Conservation (phyloP, 2,113 vertebrate species). For the Crocuta crocuta region DNA sequence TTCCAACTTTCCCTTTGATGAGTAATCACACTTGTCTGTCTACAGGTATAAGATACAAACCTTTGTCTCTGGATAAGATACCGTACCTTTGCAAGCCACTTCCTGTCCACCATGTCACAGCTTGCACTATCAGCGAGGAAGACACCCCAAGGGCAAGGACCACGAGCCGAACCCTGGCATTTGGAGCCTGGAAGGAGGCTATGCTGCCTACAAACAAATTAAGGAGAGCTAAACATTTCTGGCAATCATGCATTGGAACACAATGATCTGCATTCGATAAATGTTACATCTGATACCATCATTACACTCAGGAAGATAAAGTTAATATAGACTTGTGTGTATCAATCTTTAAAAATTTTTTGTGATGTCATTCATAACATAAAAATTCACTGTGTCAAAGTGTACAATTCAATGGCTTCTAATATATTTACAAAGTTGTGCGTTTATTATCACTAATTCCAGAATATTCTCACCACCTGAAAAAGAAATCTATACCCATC, state of each 20-base stretch:
- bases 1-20: neutral
- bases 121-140: constrained; percentile 84
- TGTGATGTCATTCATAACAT: neutral
- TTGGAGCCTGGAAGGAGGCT: constrained; percentile 84
- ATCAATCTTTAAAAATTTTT: neutral
- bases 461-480: neutral
- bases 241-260: neutral
- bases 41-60: neutral
- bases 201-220: constrained; percentile 82
- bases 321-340: neutral
- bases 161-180: constrained; percentile 77
- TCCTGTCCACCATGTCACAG: constrained; percentile 88
- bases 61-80: neutral
- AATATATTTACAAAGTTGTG: neutral
- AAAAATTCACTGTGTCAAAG: neutral
- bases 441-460: neutral
- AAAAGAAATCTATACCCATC: neutral
- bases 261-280: neutral
- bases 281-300: neutral
- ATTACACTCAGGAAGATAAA: neutral
- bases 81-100: constrained; percentile 85
- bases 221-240: neutral
- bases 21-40: neutral
- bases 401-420: neutral
- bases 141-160: constrained; percentile 85